A percentile compares a stretch with the other conserved stretches of the same genome.
Conservation (phyloP, 1,140 invertebrate genomes). For the Heliconius hermathena region DNA sequence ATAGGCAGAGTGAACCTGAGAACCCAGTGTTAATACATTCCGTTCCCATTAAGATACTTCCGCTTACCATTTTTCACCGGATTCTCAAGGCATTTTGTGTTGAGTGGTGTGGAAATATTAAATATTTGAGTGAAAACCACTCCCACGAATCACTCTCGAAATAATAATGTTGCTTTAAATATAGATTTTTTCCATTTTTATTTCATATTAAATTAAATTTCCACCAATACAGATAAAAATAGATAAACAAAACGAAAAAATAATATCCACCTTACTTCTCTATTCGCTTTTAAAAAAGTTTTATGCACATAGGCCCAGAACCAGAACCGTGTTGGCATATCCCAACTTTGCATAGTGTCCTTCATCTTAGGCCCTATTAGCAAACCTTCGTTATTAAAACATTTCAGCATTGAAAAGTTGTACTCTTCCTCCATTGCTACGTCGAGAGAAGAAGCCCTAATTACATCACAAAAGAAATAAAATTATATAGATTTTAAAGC, state of each 20-base stretch:
- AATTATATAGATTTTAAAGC: background rate
- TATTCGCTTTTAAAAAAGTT: slow-evolving; percentile 57
- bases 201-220: no score
- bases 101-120: no score
- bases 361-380: slow-evolving; percentile 68
- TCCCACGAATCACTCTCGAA: background rate
- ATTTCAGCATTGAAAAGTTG: slow-evolving; percentile 63
- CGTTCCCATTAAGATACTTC: no score
- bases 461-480: background rate
- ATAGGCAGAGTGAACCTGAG: no score
- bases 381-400: slow-evolving; percentile 61
- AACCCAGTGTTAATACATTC: no score
- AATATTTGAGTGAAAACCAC: no score
- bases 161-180: background rate
- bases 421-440: slow-evolving; percentile 58
- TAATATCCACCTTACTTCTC: slow-evolving; percentile 61
- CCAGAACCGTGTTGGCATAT: slow-evolving; percentile 72
- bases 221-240: no score
- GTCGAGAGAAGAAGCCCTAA: slow-evolving; percentile 45
- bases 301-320: slow-evolving; percentile 69
- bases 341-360: slow-evolving; percentile 63
- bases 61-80: no score
- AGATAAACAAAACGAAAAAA: background rate
- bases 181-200: no score
- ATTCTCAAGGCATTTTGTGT: no score